phyloP scores from a whole-genome alignment of 2,113 vertebrate genomes.

The Prunella fulvescens region DNA sequence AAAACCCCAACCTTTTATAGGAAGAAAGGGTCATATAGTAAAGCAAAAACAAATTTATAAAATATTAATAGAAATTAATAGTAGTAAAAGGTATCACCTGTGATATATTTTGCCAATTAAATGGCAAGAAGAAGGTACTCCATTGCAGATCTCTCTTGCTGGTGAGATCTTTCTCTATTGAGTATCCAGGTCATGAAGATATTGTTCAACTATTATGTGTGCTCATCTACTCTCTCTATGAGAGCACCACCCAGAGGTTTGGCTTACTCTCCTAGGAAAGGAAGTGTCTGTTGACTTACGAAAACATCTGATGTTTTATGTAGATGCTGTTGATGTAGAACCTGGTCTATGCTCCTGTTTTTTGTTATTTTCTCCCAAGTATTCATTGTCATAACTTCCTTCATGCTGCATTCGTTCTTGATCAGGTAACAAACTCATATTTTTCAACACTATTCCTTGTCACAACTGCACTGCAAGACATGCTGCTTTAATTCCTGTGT shows the following conservation, averaged over 20 bases:
- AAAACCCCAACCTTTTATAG: not conserved
- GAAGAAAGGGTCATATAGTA: not conserved
- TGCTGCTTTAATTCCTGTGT: not conserved
- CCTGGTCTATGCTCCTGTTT: rapidly evolving
- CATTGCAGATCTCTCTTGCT: not conserved
- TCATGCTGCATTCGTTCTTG: not conserved
- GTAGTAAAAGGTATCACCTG: not conserved
- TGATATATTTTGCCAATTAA: not conserved
- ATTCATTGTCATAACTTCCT: not conserved
- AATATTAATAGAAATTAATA: not conserved
- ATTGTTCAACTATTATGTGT: not conserved
- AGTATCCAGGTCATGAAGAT: not conserved
- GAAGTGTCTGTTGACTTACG: not conserved
- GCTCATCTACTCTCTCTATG: not conserved
- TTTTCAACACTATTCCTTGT: not conserved
- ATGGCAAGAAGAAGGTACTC: not conserved
- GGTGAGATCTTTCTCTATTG: not conserved
- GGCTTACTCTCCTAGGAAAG: not conserved
- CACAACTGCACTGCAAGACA: not conserved
- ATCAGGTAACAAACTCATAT: not conserved
- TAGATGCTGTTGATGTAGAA: not conserved
- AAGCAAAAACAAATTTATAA: not conserved
- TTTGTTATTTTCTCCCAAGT: not conserved
- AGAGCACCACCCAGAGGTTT: not conserved
- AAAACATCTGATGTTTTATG: not conserved